phyloP scores from a whole-genome alignment of 2,888 invertebrate species.

The Crocallis elinguaria region DNA sequence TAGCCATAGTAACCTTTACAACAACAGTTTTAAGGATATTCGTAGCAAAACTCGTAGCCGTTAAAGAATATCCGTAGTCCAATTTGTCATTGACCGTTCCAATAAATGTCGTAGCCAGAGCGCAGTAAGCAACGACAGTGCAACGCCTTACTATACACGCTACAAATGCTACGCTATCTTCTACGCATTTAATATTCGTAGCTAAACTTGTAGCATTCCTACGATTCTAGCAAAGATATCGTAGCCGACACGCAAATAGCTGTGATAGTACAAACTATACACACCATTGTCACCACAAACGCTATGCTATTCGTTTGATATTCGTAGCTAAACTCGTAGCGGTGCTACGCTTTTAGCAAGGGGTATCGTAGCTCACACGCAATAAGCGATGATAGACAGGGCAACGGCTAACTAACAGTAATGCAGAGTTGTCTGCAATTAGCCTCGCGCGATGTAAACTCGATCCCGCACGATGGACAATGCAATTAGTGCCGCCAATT shows the following conservation, averaged over 20 bases:
- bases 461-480: slow-evolving; percentile 27
- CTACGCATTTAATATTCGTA: background rate
- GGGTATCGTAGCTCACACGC: background rate
- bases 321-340: background rate
- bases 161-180: background rate
- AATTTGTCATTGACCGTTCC: too few relatives aligned
- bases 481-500: slow-evolving; percentile 18
- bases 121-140: background rate
- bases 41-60: too few relatives aligned
- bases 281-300: background rate
- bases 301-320: background rate
- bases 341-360: too few relatives aligned
- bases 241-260: too few relatives aligned
- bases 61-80: background rate
- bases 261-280: too few relatives aligned
- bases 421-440: slow-evolving; percentile 41
- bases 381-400: background rate
- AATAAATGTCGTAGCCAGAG: too few relatives aligned
- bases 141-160: background rate
- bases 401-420: slow-evolving; percentile 1
- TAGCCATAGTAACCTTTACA: too few relatives aligned
- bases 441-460: slow-evolving; percentile 52
- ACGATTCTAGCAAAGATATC: background rate
- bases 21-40: too few relatives aligned
- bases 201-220: background rate